These are phyloP conservation scores for Lagorchestes hirsutus DNA, from an alignment of 2,797 vertebrate genomes.

Conservation along the genomic window DNA sequence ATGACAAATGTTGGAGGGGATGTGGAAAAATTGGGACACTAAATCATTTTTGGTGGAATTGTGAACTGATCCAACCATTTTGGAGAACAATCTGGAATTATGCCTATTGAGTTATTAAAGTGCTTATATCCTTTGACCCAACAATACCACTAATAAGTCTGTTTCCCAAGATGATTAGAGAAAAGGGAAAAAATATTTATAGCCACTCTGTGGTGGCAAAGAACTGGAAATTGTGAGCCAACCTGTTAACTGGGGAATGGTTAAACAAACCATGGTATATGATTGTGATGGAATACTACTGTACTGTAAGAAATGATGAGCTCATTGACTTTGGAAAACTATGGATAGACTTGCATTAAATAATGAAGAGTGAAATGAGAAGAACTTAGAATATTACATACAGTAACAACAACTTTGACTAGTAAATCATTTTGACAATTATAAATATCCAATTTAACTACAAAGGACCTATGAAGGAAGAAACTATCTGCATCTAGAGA, in stretches of 20 bases:
- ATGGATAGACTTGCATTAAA: background rate
- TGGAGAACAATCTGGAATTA: background rate
- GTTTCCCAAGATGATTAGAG: background rate
- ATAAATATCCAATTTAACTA: background rate
- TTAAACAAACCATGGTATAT: background rate
- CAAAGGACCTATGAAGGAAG: too few relatives aligned
- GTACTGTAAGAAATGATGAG: background rate
- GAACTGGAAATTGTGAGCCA: background rate
- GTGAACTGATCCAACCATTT: background rate
- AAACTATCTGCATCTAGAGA: too few relatives aligned
- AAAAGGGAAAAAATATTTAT: background rate
- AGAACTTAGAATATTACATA: background rate
- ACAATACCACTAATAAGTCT: background rate
- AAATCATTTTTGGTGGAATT: background rate
- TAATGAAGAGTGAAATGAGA: background rate
- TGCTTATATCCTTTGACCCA: background rate
- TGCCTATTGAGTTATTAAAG: background rate
- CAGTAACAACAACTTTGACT: background rate
- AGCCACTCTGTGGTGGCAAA: background rate
- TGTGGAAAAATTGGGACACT: background rate
- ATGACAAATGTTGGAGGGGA: background rate
- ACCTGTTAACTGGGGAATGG: background rate
- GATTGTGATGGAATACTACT: background rate
- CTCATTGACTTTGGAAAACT: background rate
- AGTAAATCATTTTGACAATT: background rate